Percentiles rank a stretch among this genome's conserved stretches.
phyloP scores from a whole-genome alignment of 2,888 invertebrate genomes.

The Bugulina stolonifera region DNA sequence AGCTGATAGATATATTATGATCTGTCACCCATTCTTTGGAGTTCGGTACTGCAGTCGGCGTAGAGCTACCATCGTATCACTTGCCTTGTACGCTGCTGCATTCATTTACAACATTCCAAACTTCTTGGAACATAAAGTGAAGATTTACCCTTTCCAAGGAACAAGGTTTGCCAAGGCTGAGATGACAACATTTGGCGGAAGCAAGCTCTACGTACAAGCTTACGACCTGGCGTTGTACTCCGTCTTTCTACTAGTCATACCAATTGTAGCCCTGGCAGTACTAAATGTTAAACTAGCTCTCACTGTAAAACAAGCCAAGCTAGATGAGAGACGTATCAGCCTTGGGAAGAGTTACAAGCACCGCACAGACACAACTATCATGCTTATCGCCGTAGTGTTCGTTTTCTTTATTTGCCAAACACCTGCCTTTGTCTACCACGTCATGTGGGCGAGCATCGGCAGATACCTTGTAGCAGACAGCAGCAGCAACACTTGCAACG shows the following conservation, averaged over 20 bases:
- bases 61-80: constrained; percentile 42
- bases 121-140: constrained; percentile 47
- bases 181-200: constrained; percentile 40
- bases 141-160: constrained; percentile 30
- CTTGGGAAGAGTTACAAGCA: constrained; percentile 47
- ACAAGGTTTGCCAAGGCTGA: constrained; percentile 32
- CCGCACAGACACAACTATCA: constrained; percentile 51
- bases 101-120: constrained; percentile 46
- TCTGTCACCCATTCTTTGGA: constrained; percentile 51
- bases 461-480: neutral
- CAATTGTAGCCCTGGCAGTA: constrained; percentile 48
- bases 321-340: constrained; percentile 38
- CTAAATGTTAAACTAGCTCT: constrained; percentile 49
- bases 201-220: constrained; percentile 38
- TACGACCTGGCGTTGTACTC: constrained; percentile 51
- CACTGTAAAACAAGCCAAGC: constrained; percentile 43
- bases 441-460: constrained; percentile 45
- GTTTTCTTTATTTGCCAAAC: constrained; percentile 52
- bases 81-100: constrained; percentile 38
- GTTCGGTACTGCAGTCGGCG: constrained; percentile 44
- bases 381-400: constrained; percentile 52
- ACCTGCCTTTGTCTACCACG: constrained; percentile 50
- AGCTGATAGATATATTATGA: constrained; percentile 53
- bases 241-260: constrained; percentile 48
- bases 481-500: neutral